These are phyloP conservation scores for Chouioia cunea DNA, from an alignment of 2,888 invertebrate genomes.

Conservation along the genomic window DNA sequence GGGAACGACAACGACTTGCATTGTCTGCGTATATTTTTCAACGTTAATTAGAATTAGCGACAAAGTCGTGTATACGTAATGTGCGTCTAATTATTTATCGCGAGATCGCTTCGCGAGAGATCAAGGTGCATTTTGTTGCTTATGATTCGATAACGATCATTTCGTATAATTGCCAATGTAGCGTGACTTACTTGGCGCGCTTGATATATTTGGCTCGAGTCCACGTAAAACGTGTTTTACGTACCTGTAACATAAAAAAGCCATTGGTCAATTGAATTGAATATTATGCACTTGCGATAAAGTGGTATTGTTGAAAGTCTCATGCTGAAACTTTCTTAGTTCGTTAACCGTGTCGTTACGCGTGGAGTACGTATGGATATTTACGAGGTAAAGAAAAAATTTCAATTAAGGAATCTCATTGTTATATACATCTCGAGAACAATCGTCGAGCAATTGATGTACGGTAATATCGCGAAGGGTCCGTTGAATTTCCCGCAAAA, in stretches of 20 bases:
- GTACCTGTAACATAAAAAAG: slow-evolving; percentile 51
- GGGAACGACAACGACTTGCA: too few species aligned
- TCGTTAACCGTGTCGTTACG: too few species aligned
- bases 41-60: slow-evolving; percentile 14
- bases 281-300: neutral
- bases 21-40: slow-evolving; percentile 8
- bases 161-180: neutral
- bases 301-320: too few species aligned
- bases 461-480: neutral
- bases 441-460: too few species aligned
- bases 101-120: neutral
- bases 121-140: slow-evolving; percentile 8
- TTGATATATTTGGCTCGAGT: neutral
- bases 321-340: too few species aligned
- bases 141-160: slow-evolving; percentile 18
- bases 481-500: neutral
- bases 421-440: too few species aligned
- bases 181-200: slow-evolving; percentile 10
- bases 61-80: slow-evolving; percentile 7
- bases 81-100: slow-evolving; percentile 31
- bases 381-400: too few species aligned
- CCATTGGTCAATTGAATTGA: slow-evolving; percentile 33
- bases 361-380: too few species aligned
- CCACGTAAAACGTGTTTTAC: slow-evolving; percentile 18
- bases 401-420: too few species aligned